Base-by-base conservation (phyloP, 2,888 invertebrate genomes). In the Drosophila niveifrons region DNA sequence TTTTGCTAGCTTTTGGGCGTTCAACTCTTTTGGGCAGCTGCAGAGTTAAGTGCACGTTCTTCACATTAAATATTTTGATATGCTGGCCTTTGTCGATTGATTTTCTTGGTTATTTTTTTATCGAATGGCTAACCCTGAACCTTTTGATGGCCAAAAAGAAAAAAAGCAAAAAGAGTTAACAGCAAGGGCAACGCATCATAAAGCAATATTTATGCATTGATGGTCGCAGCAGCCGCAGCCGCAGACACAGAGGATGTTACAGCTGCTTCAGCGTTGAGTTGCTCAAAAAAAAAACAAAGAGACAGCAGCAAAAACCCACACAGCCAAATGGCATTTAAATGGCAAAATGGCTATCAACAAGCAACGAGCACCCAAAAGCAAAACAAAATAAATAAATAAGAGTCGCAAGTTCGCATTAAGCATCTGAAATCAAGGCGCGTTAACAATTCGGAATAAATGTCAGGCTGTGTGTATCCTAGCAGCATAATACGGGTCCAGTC, bases 1-100 rank as follows among this genome's bases (percentile, higher is more conserved):
- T 9, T 18, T 29, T 56, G 55, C 31, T 44, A n/a, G 29, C 34
- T 56, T 28, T 51, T 11, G 41, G 34, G 39, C 51, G 9, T 48
- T 17, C 3, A 41, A 50, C 28, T 18, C 36, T 18, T 7, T 13
- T 61, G 53, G 11, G 10, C 43, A 29, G 23, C 15, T n/a, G 9
- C 39, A 55, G 31, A 56, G 23, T 56, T 28, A 53, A 61, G 18
- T 72, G 61, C 82, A 78, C 82, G 82, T 82, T 82, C 59, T 48
- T 59, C 46, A 53, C 66, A 78, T 82, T 66, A 70, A 82, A 66
- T 50, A 57, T 70, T 67, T 78, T 67, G 65, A 75, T 71, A 66
- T 56, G 61, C 11, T 62, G 43, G 15, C 46, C 53, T 65, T 23
- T 63, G 36, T 50, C 11, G 56, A 83, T 83, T 80, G 81, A 75